Conservation (phyloP, 2,113 vertebrate genomes). For the Archilochus colubris region DNA sequence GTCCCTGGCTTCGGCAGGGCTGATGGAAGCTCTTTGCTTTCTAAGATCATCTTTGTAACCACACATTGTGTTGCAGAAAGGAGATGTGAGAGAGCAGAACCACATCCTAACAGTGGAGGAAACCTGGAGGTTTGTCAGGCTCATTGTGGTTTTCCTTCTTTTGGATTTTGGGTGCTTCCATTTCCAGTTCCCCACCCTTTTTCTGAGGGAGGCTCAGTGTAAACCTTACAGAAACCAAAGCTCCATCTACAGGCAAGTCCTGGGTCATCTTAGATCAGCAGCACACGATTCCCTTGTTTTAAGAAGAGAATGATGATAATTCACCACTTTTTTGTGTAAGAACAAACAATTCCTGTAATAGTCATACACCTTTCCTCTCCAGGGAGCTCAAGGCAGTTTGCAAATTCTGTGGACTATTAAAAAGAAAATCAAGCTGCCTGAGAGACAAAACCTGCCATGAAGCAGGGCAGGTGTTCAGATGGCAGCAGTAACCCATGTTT, state of each 20-base stretch:
- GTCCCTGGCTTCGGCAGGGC: background rate
- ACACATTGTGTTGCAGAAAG: rapidly evolving
- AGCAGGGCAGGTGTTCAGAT: background rate
- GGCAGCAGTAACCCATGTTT: rapidly evolving
- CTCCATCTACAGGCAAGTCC: constrained; percentile 49
- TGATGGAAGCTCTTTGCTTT: background rate
- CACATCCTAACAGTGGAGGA: rapidly evolving
- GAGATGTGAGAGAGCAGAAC: background rate
- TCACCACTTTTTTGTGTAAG: background rate
- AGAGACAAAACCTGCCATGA: background rate
- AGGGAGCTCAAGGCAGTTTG: background rate
- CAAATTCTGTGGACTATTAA: background rate
- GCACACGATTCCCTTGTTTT: background rate
- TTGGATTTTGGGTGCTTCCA: background rate
- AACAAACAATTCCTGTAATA: background rate
- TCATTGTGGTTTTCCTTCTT: constrained; percentile 30
- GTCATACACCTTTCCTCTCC: background rate
- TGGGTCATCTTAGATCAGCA: constrained; percentile 1
- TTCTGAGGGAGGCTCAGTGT: background rate
- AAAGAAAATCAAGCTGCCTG: background rate
- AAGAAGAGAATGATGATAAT: background rate
- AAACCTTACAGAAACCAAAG: constrained; percentile 29
- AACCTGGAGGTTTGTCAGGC: background rate
- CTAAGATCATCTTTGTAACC: background rate
- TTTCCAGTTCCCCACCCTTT: constrained; percentile 16